These are phyloP conservation scores for Melospiza melodia DNA, from an alignment of 2,113 vertebrate species.

Conservation along the genomic window DNA sequence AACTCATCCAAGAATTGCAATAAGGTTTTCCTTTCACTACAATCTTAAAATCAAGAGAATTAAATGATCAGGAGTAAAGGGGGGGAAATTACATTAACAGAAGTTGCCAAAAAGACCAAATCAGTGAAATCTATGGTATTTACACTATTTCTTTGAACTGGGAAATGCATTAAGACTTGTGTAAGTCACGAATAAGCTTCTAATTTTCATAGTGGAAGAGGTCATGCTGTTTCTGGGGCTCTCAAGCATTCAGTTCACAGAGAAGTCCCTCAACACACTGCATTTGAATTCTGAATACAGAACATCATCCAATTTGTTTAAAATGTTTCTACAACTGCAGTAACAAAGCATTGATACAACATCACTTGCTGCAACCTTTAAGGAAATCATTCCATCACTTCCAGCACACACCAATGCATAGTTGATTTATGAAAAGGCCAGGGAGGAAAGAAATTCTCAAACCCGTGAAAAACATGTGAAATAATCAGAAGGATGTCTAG, in stretches of 20 bases:
- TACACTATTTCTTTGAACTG: not conserved
- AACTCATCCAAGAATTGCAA: not conserved
- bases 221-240: not conserved
- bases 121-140: not conserved
- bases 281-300: not conserved
- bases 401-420: not conserved
- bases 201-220: not conserved
- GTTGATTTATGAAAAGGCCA: constrained; percentile 24
- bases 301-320: not conserved
- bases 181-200: not conserved
- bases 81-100: not conserved
- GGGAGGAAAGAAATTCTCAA: constrained; percentile 22
- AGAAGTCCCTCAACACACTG: not conserved
- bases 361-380: constrained; percentile 8
- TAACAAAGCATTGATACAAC: constrained; percentile 5
- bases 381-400: constrained; percentile 18
- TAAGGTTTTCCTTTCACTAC: not conserved
- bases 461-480: not conserved
- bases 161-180: not conserved
- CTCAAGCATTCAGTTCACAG: fast-evolving
- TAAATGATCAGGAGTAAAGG: not conserved
- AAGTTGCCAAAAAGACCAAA: not conserved
- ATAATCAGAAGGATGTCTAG: not conserved
- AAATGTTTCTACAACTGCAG: not conserved
- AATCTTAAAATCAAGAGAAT: not conserved